Evolutionary conservation across 2,888 invertebrate species (phyloP).

Genomic region (Adineta ricciae): DNA sequence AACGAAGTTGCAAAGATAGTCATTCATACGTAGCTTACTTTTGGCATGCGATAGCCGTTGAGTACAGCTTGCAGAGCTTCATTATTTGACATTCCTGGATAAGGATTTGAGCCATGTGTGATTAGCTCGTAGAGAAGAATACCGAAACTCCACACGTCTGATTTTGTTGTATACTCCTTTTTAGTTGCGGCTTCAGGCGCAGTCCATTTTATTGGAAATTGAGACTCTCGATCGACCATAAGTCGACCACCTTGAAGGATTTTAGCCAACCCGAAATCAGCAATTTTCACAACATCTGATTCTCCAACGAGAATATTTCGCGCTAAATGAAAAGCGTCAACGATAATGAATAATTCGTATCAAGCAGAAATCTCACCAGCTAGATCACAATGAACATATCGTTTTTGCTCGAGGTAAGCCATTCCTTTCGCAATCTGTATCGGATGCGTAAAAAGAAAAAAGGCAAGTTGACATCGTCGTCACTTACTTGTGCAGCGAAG

Average conservation of each 20-base stretch:
- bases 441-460: too few relatives aligned
- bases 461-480: too few relatives aligned
- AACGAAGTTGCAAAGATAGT: too few relatives aligned
- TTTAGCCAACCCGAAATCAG: conserved; percentile 91
- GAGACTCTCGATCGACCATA: conserved; percentile 59
- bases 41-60: conserved; percentile 31
- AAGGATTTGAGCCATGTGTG: conserved; percentile 33
- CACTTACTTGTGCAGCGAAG: conserved; percentile 73
- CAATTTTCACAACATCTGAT: conserved; percentile 61
- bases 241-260: conserved; percentile 68
- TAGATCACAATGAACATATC: conserved; percentile 63
- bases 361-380: conserved; percentile 37
- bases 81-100: conserved; percentile 34
- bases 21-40: too few relatives aligned
- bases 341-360: too few relatives aligned
- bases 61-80: conserved; percentile 31
- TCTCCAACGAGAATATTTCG: conserved; percentile 53
- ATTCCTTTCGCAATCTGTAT: conserved; percentile 53
- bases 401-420: conserved; percentile 72
- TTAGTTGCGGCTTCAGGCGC: conserved; percentile 68
- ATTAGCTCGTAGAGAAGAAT: conserved; percentile 33
- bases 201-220: conserved; percentile 35
- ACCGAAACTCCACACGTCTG: conserved; percentile 34
- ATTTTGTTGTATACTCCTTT: conserved; percentile 37
- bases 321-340: conserved; percentile 36